These are phyloP conservation scores for Neoniphon sammara DNA, from an alignment of 2,797 vertebrate species.

Conservation along the genomic window DNA sequence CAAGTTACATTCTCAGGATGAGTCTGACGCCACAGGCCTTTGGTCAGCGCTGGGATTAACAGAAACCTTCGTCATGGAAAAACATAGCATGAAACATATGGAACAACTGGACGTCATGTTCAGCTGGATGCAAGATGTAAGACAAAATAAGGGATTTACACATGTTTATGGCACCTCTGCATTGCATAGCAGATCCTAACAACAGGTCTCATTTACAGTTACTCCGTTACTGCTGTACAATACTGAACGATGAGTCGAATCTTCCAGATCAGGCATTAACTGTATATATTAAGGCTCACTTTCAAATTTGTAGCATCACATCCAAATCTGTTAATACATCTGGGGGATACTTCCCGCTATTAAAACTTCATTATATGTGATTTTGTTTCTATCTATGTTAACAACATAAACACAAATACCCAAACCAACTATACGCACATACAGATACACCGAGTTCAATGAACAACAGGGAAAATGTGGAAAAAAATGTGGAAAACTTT, in stretches of 20 bases:
- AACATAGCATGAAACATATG: conserved; percentile 30
- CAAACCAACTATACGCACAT: not conserved
- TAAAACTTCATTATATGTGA: not conserved
- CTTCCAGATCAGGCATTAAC: not conserved
- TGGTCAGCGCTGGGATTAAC: conserved; percentile 18
- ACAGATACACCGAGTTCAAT: not conserved
- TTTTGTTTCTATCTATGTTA: not conserved
- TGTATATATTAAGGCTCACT: no score
- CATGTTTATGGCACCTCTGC: not conserved
- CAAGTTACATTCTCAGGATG: conserved; percentile 34
- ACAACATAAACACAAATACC: not conserved
- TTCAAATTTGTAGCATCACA: no score
- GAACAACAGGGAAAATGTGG: not conserved
- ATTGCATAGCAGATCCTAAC: not conserved
- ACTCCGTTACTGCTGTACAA: not conserved
- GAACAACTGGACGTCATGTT: conserved; percentile 6
- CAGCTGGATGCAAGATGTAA: not conserved
- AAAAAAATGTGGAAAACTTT: not conserved
- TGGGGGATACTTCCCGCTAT: no score
- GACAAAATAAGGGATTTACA: not conserved
- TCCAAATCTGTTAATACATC: no score
- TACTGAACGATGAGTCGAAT: not conserved
- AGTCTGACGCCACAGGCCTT: conserved; percentile 22
- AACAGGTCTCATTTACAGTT: not conserved
- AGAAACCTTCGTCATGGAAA: conserved; percentile 25